Evolutionary conservation across 2,888 invertebrate genomes (phyloP).

Genomic region (Serrognathus titanus): DNA sequence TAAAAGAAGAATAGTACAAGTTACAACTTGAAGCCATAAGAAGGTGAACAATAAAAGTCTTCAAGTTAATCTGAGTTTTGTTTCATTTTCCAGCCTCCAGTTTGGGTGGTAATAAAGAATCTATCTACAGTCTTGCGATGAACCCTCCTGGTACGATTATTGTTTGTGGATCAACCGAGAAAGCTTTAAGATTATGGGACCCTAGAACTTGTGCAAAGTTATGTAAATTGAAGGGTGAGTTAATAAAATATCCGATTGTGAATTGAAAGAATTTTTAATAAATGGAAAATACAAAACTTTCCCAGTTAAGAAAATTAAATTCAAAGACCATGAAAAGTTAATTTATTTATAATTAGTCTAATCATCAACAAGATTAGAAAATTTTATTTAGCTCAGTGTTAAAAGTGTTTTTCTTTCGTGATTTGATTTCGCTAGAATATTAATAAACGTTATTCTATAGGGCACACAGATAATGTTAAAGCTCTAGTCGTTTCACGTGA

Average conservation of each 20-base stretch:
- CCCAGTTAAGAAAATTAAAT: too few relatives aligned
- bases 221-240: constrained; percentile 83
- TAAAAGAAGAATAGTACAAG: too few relatives aligned
- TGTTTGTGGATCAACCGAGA: constrained; percentile 95
- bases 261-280: neutral
- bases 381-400: too few relatives aligned
- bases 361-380: too few relatives aligned
- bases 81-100: constrained; percentile 70
- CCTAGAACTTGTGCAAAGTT: constrained; percentile 90
- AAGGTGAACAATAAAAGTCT: too few relatives aligned
- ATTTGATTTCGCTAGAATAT: too few relatives aligned
- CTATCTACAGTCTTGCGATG: constrained; percentile 98
- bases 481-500: constrained; percentile 92
- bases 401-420: too few relatives aligned
- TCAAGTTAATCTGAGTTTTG: neutral
- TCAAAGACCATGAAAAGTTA: too few relatives aligned
- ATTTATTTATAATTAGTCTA: too few relatives aligned
- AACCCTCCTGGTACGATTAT: constrained; percentile 94
- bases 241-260: neutral
- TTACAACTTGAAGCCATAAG: too few relatives aligned
- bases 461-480: constrained; percentile 96
- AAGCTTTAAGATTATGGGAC: constrained; percentile 95
- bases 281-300: too few relatives aligned
- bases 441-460: constrained; percentile 30
- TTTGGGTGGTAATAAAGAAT: constrained; percentile 94